Evolutionary conservation across 2,797 vertebrate species (phyloP), one percentile per base, ranked within the genome.

Genomic region (Mormyrops boulengeri): DNA sequence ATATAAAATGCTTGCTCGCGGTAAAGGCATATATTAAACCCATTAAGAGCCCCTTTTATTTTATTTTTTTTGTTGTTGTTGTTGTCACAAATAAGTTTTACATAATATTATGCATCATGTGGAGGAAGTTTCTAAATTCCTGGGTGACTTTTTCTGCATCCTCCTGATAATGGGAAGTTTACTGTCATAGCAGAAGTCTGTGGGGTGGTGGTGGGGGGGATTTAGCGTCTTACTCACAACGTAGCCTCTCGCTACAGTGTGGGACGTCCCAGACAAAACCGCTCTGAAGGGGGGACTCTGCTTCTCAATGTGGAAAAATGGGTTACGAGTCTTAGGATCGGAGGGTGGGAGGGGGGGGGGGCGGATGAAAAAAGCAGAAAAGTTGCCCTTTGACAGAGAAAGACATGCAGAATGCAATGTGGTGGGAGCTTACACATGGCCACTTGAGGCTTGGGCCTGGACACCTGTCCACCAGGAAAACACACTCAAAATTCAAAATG

Each of bases 1-100:
- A 96, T 94, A 94, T 94, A 95, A 95, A 92, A 94, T 94, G 94
- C 92, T 95, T 91, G 93, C 95, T 94, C 92, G 94, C 96, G 95
- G 96, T 96, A 95, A 95, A 95, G 94, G 95, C 94, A 95, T 95
- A 95, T 95, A 96, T 96, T 96, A 96, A 95, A 95, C 93, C 93
- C 94, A 94, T 95, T 95, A 90, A 38, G 60, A 89, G 62, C 19
- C 19, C 6, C 73, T 85, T 60, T 88, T 88, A 94, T 95, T 94
- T 93, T 9, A 5, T 57, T 90, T 49, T 90, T 88, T 94, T 95
- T 94, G n/a, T 94, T 55, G 92, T 92, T 69, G 69, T 77, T 94
- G 94, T 95, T 94, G 93, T 94, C 92, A 92, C 90, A 94, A 93
- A 93, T 94, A 95, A 94, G 94, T n/a, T 95, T 95, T 94, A 95